Evolutionary conservation across 2,888 invertebrate genomes (phyloP).

Genomic region (Tanytarsus gracilentus): DNA sequence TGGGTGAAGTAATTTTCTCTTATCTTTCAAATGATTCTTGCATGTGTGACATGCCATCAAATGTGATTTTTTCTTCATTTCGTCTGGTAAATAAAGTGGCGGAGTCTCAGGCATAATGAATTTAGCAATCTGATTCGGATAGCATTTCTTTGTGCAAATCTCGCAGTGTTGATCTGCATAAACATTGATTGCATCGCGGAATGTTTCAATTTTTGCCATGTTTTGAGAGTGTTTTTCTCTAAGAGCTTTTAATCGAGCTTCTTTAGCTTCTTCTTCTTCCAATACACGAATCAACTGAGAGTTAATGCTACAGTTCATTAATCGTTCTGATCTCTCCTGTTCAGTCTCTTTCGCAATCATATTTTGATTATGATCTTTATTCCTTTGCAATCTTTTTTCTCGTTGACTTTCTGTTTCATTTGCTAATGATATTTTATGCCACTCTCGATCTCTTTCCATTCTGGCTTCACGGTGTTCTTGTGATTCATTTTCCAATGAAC

Average conservation of each 20-base stretch:
- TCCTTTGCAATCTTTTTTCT: too few species aligned
- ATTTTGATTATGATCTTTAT: too few species aligned
- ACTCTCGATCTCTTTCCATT: neutral
- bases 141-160: neutral
- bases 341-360: too few species aligned
- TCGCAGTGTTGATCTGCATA: neutral
- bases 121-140: neutral
- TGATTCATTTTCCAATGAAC: neutral
- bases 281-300: too few species aligned
- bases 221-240: too few species aligned
- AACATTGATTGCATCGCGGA: neutral
- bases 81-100: neutral
- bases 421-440: too few species aligned
- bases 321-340: too few species aligned
- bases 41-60: neutral
- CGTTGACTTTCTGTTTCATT: neutral
- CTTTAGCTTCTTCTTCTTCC: too few species aligned
- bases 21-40: neutral
- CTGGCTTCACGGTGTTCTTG: neutral
- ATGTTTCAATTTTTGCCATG: neutral
- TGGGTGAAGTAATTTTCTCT: neutral
- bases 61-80: neutral
- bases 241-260: too few species aligned
- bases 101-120: neutral
- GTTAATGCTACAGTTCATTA: too few species aligned